Conservation (phyloP, 1,140 invertebrate genomes). For the Anoplolepis gracilipes region DNA sequence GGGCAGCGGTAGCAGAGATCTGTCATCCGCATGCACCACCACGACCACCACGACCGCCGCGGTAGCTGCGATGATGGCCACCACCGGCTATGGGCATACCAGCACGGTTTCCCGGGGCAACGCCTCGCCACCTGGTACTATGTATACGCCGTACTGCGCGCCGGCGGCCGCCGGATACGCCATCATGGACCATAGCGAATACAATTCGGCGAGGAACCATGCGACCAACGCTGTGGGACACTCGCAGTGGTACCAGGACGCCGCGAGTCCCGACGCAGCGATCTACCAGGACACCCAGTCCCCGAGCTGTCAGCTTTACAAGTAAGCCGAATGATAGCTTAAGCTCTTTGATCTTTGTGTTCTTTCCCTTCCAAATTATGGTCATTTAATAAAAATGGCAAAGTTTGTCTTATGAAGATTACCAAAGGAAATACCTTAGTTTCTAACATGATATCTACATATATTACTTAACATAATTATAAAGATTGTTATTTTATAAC, state of each 20-base stretch:
- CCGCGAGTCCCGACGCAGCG: conserved; percentile 82
- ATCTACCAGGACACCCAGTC: conserved; percentile 85
- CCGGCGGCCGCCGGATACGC: conserved; percentile 82
- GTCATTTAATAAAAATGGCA: not conserved
- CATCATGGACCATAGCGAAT: conserved; percentile 84
- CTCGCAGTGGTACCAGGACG: conserved; percentile 83
- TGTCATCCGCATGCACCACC: conserved; percentile 72
- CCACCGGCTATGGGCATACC: conserved; percentile 86
- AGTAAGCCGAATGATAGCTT: conserved; percentile 66
- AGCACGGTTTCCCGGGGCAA: conserved; percentile 84
- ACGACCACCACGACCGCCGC: conserved; percentile 80
- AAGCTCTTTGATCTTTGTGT: not conserved
- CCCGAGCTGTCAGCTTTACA: conserved; percentile 83
- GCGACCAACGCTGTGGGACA: conserved; percentile 76
- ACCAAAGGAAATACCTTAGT: too few relatives aligned
- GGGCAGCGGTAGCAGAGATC: conserved; percentile 83
- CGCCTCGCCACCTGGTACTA: conserved; percentile 85
- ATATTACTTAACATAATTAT: not conserved
- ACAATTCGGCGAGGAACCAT: conserved; percentile 81
- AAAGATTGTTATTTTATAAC: not conserved
- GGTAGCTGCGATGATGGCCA: conserved; percentile 84
- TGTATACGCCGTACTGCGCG: conserved; percentile 86
- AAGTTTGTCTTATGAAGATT: not conserved
- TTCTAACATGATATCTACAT: not conserved
- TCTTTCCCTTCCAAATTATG: not conserved